Base-by-base conservation (phyloP, 2,797 vertebrate species). In the Gadopsis bispinosus region DNA sequence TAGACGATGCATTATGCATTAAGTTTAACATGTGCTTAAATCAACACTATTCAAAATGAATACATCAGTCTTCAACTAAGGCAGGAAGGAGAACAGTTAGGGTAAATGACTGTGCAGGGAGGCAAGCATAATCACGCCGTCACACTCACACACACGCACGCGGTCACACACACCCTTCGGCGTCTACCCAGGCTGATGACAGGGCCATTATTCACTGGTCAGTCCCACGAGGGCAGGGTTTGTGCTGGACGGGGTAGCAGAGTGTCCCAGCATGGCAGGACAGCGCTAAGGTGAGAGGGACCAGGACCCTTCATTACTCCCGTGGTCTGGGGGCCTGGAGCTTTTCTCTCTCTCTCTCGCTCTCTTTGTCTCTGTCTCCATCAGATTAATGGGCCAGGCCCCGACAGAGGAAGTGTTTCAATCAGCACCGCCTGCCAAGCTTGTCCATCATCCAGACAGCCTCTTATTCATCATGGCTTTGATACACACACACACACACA, bases 391-490 rank as follows among this genome's bases (percentile, higher is more conserved):
- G 96, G 96, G 95, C 96, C 95, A 82, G 95, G 93, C 96, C 95
- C 96, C 96, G 95, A 96, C 95, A 96, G 96, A 96, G 97, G 97
- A 97, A 97, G 96, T 97, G 96, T 98, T 98, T 98, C 97, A 98
- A 97, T 98, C 97, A 98, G 96, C 95, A 92, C 82, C 67, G 93
- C 89, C 94, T 95, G 93, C 94, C 93, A 94, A 93, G 92, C 91
- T 86, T 95, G 94, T 95, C 93, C 91, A 94, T 94, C 95, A 95
- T 77, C 73, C 76, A 83, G 91, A 94, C 93, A 95, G 91, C 84
- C 89, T 84, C 92, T 93, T 93, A 95, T 94, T 94, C 93, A 91
- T 90, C 87, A 90, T 88, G 89, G 90, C 93, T 92, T 91, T 92
- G 86, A 92, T 87, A 84, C 75, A 77, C 74, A 79, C 80, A 82